Evolutionary conservation across 2,113 vertebrate species (phyloP).

Genomic region (Pseudorasbora parva): DNA sequence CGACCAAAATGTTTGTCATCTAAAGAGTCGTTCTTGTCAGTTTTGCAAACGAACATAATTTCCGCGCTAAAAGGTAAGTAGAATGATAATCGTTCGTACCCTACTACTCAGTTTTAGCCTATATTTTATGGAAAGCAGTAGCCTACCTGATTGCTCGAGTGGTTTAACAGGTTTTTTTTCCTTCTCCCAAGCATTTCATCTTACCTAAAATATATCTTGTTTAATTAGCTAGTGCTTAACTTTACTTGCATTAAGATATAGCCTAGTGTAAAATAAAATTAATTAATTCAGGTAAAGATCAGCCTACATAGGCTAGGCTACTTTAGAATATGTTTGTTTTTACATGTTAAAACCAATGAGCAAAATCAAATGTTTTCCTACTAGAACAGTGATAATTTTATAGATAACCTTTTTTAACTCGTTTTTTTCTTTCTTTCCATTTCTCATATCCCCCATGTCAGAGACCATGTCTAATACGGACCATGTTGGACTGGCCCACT

Average conservation of each 20-base stretch:
- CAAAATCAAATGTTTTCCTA: background rate
- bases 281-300: background rate
- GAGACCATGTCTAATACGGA: slow-evolving; percentile 63
- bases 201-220: background rate
- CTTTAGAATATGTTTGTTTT: background rate
- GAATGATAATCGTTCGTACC: background rate
- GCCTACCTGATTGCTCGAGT: no score
- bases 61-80: background rate
- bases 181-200: background rate
- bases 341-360: background rate
- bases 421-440: no score
- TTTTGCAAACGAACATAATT: background rate
- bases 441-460: background rate
- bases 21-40: background rate
- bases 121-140: background rate
- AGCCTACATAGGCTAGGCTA: no score
- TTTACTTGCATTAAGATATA: background rate
- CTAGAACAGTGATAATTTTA: background rate
- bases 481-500: slow-evolving; percentile 79
- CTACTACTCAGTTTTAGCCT: no score
- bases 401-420: no score
- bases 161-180: background rate
- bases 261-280: background rate
- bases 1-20: no score
- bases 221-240: background rate